Percentiles rank a stretch among this genome's conserved stretches.
Conservation (phyloP, 2,113 vertebrate genomes). For the Brachyhypopomus gauderio region DNA sequence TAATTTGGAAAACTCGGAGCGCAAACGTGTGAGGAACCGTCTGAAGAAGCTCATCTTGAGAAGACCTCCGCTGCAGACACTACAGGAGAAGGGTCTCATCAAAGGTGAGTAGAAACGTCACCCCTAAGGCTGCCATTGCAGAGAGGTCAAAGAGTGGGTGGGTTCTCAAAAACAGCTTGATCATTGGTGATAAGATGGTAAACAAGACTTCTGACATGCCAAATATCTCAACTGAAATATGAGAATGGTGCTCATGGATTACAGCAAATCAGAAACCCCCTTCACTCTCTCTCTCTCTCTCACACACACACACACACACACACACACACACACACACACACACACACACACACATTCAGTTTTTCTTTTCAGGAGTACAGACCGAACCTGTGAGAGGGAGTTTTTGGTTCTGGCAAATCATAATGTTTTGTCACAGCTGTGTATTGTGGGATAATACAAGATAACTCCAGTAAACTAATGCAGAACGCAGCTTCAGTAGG, state of each 20-base stretch:
- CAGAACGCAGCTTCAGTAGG: too few relatives aligned
- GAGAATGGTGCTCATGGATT: background rate
- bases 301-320: too few relatives aligned
- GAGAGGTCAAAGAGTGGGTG: background rate
- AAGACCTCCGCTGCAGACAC: slow-evolving; percentile 84
- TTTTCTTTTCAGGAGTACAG: too few relatives aligned
- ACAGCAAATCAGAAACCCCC: too few relatives aligned
- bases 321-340: too few relatives aligned
- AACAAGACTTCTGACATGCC: background rate
- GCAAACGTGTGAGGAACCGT: slow-evolving; percentile 83
- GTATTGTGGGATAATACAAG: too few relatives aligned
- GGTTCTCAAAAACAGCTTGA: background rate
- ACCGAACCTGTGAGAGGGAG: too few relatives aligned
- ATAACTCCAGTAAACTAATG: too few relatives aligned
- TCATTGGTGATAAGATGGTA: background rate
- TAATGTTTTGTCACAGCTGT: too few relatives aligned
- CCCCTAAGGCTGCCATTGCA: background rate
- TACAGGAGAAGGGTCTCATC: slow-evolving; percentile 91
- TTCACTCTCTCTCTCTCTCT: too few relatives aligned
- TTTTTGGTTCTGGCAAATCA: too few relatives aligned
- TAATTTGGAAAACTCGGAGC: slow-evolving; percentile 75
- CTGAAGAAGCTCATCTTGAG: slow-evolving; percentile 85
- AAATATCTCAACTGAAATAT: background rate
- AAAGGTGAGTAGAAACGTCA: slow-evolving; percentile 75
- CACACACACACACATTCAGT: too few relatives aligned